Base-by-base conservation (phyloP, 2,113 vertebrate genomes). In the Corythoichthys haematopterus region DNA sequence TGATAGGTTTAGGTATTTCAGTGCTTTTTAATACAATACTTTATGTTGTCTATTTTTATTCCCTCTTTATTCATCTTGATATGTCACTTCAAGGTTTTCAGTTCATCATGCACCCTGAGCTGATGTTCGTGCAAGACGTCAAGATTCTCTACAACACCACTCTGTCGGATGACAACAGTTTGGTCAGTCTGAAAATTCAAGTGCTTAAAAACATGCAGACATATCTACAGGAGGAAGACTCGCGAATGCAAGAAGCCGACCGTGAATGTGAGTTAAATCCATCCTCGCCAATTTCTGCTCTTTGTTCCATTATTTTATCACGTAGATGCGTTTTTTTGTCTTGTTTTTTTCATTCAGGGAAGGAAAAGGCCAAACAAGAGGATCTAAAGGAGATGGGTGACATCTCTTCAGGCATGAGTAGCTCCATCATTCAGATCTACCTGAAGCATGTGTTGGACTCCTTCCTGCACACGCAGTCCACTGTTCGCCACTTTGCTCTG, bases 371-470 rank as follows among this genome's bases (percentile, higher is more conserved):
- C 43, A 98, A 98, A 43, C 93, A 98, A 83, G 97, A 99, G 88
- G 96, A 99, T 84, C 89, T 99, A 61, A 99, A 99, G 90, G 97
- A 98, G 90, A 98, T 99, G 96, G 97, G 97, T 14, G 97, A 99
- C 83, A 94, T 98, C 89, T 98, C 97, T 65, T 98, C 97, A 56
- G 97, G 97, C 81, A 99, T 99, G 97, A 99, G 97, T 88, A 98
- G 96, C 89, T 99, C 97, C 81, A 99, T 99, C 82, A 98, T 98
- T 95, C 97, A 99, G 89, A 94, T 99, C n/a, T 99, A 99, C 92
- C 93, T 99, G 81, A 99, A 98, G 93, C 95, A 99, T 84, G 95
- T 98, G 86, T 91, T 99, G 82, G 97, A 99, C 88, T 94, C 94
- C 33, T 99, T 99, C 89, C 96, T 98, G 86, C 94, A 97, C 88